Base-by-base conservation (phyloP, 2,113 vertebrate species). In the Camelus dromedarius region DNA sequence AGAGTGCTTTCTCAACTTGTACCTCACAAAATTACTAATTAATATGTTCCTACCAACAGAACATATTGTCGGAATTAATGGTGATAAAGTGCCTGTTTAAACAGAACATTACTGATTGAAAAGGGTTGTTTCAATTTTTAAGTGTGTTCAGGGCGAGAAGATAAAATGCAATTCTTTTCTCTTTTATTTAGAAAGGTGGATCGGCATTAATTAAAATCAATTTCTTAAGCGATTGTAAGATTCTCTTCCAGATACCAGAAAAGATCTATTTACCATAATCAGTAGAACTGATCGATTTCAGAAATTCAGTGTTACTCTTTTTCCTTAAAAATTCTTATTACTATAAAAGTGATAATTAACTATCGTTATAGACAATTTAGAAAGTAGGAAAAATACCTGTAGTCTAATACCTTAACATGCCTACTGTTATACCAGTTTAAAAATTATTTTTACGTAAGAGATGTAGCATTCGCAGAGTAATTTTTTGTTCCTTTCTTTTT, bases 401-500 rank as follows among this genome's bases (percentile, higher is more conserved):
- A 66, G 48, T 75, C 72, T 73, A 11, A 35, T 14, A 86, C 18
- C 8, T 89, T 81, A 88, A 89, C n/a, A 67, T 76, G 89, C 30
- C 32, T 88, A 56, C 8, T 13, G 3, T 77, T 86, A 86, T 0
- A 52, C 35, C 35, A 42, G n/a, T 28, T 91, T 76, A 92, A 12
- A 84, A 82, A 88, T 92, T 72, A 62, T 64, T 96, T 95, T 92
- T 96, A 83, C 89, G 82, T 96, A 97, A 95, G 82, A 72, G 88
- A 70, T 54, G 12, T 2, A 54, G 50, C 58, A 62, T 90, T 97
- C 35, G 60, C 64, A 93, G 77, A 52, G 66, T 97, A 94, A 97
- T 98, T 98, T 89, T 77, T 54, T 72, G 19, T 72, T 85, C 32
- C 75, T 89, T 90, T 87, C 3, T 92, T 95, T 92, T 42, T 42